Conservation (phyloP, 1,140 invertebrate genomes). For the Lucilia cuprina region DNA sequence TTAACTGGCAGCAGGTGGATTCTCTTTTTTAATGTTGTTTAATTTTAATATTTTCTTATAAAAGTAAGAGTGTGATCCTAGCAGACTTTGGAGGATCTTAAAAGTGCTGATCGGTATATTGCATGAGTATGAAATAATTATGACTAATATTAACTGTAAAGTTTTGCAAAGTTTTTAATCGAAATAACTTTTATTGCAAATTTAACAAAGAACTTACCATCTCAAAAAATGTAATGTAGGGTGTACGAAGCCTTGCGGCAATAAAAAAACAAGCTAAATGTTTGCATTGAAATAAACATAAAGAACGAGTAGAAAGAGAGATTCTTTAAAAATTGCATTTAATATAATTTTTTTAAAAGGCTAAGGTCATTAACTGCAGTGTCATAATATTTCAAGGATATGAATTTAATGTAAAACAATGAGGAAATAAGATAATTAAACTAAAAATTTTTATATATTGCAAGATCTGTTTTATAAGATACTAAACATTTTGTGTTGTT, state of each 20-base stretch:
- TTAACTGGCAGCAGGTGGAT: neutral
- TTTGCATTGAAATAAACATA: neutral
- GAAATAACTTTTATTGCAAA: neutral
- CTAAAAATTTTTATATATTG: neutral
- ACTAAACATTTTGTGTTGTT: too few relatives aligned
- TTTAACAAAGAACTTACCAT: neutral
- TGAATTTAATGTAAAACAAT: neutral
- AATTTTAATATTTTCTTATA: neutral
- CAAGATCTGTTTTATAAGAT: too few relatives aligned
- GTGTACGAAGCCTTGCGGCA: neutral
- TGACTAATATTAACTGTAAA: too few relatives aligned
- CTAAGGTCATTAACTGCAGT: neutral
- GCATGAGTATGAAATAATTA: too few relatives aligned
- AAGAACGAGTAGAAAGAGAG: neutral
- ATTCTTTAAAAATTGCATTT: neutral
- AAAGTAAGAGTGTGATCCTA: neutral
- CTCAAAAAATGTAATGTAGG: neutral
- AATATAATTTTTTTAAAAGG: neutral
- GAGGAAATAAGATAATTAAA: neutral
- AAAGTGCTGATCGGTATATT: too few relatives aligned
- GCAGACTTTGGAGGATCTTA: too few relatives aligned
- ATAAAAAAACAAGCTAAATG: neutral
- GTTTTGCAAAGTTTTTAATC: too few relatives aligned
- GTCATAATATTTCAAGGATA: neutral
- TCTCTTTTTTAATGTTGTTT: neutral